Evolutionary conservation across 2,888 invertebrate genomes (phyloP), one percentile per base, ranked within the genome.

Genomic region (Encarsia formosa): DNA sequence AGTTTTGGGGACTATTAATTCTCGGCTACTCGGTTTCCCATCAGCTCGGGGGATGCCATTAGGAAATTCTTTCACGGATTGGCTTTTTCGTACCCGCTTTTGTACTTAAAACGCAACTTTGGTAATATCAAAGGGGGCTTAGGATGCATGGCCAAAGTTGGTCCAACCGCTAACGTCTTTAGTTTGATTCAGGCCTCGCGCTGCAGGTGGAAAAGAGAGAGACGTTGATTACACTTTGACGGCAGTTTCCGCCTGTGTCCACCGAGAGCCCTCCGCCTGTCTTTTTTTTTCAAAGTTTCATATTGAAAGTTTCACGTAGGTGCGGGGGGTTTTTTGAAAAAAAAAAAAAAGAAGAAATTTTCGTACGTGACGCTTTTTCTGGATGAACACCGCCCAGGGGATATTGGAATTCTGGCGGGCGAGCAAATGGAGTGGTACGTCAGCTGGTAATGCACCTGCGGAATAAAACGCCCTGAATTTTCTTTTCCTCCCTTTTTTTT

Each of bases 391-490:
- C 50, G 46, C n/a, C 39, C 26, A 38, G 48, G 23, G 49, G 32
- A 26, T 50, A 54, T 54, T 50, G 54, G 34, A 54, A 49, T 54
- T 54, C 49, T 41, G 42, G 26, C n/a, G 37, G 24, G 18, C 18
- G 41, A 23, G 29, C 11, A 6, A 6, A 15, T 19, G 26, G 18
- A 23, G 23, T 5, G 38, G 29, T 13, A 24, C 49, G 45, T 38
- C 54, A 50, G 50, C 40, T 51, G 54, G 42, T 46, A 38, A 34
- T 51, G 54, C 31, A 46, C 47, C 18, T 38, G n/a, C n/a, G n/a
- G n/a, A n/a, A n/a, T n/a, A n/a, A n/a, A n/a, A n/a, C n/a, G n/a
- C n/a, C n/a, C n/a, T n/a, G n/a, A n/a, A n/a, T n/a, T n/a, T n/a
- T n/a, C n/a, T n/a, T n/a, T n/a, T n/a, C n/a, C n/a, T n/a, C n/a